Evolutionary conservation across 2,888 invertebrate genomes (phyloP).

Genomic region (Lochmaea crataegi): DNA sequence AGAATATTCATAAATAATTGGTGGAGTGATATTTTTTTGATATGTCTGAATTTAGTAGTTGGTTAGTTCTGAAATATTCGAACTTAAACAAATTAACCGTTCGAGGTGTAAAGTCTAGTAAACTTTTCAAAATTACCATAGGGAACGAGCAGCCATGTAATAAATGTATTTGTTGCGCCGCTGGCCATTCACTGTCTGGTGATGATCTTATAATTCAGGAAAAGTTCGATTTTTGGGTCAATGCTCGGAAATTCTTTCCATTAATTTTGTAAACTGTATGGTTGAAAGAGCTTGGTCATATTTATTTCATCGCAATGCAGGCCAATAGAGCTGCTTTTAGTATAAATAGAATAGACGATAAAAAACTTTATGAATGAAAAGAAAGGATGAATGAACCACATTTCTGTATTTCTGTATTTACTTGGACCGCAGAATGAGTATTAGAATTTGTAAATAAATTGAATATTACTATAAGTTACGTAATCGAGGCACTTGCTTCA

Average conservation of each 20-base stretch:
- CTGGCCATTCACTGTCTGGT: slow-evolving; percentile 19
- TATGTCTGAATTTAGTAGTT: too few species aligned
- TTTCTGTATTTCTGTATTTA: not conserved
- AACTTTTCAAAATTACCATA: not conserved
- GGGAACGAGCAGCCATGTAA: not conserved
- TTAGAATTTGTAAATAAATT: not conserved
- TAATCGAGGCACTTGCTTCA: too few species aligned
- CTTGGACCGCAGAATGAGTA: not conserved
- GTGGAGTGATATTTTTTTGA: too few species aligned
- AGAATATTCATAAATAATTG: too few species aligned
- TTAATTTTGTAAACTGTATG: slow-evolving; percentile 27
- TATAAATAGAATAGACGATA: not conserved
- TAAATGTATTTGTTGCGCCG: slow-evolving; percentile 3
- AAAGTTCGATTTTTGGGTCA: slow-evolving; percentile 32
- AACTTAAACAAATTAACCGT: too few species aligned
- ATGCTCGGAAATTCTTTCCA: slow-evolving; percentile 27
- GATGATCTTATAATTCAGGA: slow-evolving; percentile 31
- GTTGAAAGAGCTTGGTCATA: slow-evolving; percentile 21
- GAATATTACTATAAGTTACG: not conserved
- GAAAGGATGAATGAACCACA: not conserved
- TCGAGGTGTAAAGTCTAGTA: too few species aligned
- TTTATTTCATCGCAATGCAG: slow-evolving; percentile 32
- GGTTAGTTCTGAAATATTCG: too few species aligned
- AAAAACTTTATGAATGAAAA: not conserved
- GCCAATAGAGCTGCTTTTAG: slow-evolving; percentile 18